Evolutionary conservation across 2,888 invertebrate genomes (phyloP), one percentile per base, ranked within the genome.

Genomic region (Sinhomidia bicolor): DNA sequence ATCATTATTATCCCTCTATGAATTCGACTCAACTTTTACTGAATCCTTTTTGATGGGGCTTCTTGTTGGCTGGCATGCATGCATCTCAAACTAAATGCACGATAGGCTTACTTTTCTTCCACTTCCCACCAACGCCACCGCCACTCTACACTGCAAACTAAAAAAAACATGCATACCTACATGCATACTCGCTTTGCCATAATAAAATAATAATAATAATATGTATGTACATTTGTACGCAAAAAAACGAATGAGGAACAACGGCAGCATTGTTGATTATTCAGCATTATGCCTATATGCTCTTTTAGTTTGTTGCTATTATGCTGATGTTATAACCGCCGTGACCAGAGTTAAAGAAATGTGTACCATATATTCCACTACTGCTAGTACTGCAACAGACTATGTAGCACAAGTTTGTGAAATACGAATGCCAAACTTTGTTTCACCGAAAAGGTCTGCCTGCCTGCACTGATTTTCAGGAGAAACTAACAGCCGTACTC

Each of bases 21-120:
- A 88, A 88, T 88, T 84, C 83, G 10, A 88, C 84, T 82, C 88
- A 88, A 88, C 81, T 88, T 88, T 88, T 88, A 76, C 87, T 82
- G 83, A 88, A 88, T 88, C 88, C 82, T 83, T 88, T 88, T 88
- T 79, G 88, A 88, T 88, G 79, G 71, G 17, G 51, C 82, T 87
- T 87, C 80, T 82, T 47, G 65, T 47, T 51, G 47, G 54, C 65
- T 51, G 47, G 54, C 29, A 76, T 57, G 57, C 36, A 51, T 17
- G 54, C 23, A 41, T 74, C 57, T n/a, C n/a, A n/a, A n/a, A n/a
- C n/a, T n/a, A n/a, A n/a, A n/a, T n/a, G n/a, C n/a, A 57, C 20
- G 20, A 57, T 23, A 23, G 23, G 57, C 57, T 57, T 57, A 29
- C 62, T 62, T 62, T 29, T 29, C 29, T 62, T 26, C 36, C 68